phyloP scores from a whole-genome alignment of 2,888 invertebrate species.

The Sinopyrophorus schimmeli region DNA sequence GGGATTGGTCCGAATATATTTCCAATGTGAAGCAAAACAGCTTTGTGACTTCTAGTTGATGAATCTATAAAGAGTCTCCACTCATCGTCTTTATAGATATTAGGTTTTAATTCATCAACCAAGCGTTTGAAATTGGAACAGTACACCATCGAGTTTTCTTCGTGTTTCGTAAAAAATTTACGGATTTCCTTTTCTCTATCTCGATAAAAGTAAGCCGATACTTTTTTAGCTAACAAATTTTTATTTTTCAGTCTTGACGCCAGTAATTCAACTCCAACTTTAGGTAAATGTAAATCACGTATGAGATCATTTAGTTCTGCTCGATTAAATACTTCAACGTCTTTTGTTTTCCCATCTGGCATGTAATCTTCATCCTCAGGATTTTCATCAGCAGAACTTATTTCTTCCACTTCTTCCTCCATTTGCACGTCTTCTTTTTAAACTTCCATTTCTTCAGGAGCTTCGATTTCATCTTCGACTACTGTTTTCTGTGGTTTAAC shows the following conservation, averaged over 20 bases:
- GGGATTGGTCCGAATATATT: neutral
- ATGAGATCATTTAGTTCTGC: slow-evolving; percentile 2
- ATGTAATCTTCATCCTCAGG: no score
- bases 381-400: no score
- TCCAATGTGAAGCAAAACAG: neutral
- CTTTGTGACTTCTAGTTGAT: neutral
- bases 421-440: no score
- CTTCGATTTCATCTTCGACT: no score
- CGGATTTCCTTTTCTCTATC: neutral
- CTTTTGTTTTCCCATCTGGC: no score
- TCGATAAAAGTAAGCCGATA: neutral
- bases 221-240: neutral
- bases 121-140: neutral
- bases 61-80: slow-evolving; percentile 1
- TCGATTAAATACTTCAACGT: no score
- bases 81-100: neutral
- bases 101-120: neutral
- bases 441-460: no score
- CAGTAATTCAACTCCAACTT: neutral
- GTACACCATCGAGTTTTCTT: no score
- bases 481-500: no score
- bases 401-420: no score
- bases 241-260: neutral
- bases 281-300: neutral
- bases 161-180: neutral